Evolutionary conservation across 2,797 vertebrate genomes (phyloP), one percentile per base, ranked within the genome.

Genomic region (Sebastes baramenuke): DNA sequence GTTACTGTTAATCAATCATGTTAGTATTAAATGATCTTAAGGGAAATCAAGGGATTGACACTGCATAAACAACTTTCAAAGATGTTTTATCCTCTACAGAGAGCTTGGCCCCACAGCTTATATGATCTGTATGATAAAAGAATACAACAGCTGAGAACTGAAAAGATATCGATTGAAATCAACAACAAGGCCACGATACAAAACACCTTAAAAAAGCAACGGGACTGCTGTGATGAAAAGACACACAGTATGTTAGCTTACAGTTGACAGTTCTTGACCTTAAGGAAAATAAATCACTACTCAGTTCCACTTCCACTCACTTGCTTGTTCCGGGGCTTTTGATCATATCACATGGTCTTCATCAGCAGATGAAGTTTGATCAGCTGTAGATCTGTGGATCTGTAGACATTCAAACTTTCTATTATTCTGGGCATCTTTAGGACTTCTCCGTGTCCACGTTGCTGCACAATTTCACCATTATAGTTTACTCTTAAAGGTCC

Each of bases 111-210:
- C 68, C 55, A 83, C 36, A 72, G 62, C 24, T 10, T 52, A 22
- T 18, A 69, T 73, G 62, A 77, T 70, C 59, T 86, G 6, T 73
- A 58, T 75, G 61, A 78, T 67, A 52, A 80, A 65, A 78, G 54
- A 59, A 64, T 22, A 82, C 22, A 82, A 56, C 55, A 77, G 75
- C 49, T 67, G 62, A 78, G 12, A 77, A 74, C 29, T 60, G 60
- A 79, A 74, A 75, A 67, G 38, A 82, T 54, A 77, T 34, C 68
- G 55, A 75, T 13, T 83, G 70, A 89, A 80, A 80, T 69, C 56
- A 60, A 86, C 46, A 90, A 81, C 81, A 72, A 86, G 59, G 69
- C 76, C 84, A 86, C 60, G 6, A 80, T 77, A 74, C 46, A 67
- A 84, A 91, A 81, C 59, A 75, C 68, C 34, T 55, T 71, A 9